Evolutionary conservation across 2,888 invertebrate genomes (phyloP), one percentile per base, ranked within the genome.

Genomic region (Mycalesis mineus): DNA sequence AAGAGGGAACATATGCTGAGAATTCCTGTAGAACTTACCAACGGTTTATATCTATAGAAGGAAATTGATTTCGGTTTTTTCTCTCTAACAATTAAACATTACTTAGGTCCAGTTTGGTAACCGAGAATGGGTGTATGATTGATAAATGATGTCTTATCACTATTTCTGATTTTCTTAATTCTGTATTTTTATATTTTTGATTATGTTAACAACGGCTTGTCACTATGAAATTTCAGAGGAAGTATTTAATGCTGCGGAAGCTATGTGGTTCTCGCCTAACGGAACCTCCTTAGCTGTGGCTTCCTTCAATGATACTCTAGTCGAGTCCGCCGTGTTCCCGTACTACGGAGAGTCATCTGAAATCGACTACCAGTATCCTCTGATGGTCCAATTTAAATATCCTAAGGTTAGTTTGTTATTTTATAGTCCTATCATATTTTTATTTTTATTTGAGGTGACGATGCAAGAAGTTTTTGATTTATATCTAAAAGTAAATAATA

Each of bases 201-300:
- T 22, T 22, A 22, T 39, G n/a, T n/a, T 17, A 17, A 40, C 13
- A 47, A n/a, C n/a, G n/a, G n/a, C n/a, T n/a, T n/a, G 11, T 31
- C 3, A 52, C 51, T 29, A 41, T 44, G 17, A 57, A 57, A 58
- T 88, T 85, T 15, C 88, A 95, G 96, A 96, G 92, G 96, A 96
- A 81, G 93, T 96, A 9, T 84, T 96, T 52, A 91, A 91, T 52
- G 89, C 92, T 7, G 92, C 92, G 49, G 91, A 92, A 65, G 96
- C 96, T 0, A 70, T 95, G 65, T 97, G 96, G 96, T 94, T 95
- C 88, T 95, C 96, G 0, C 91, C 93, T 0, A 90, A 92, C 66
- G 94, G 94, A 9, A 86, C 83, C 3, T 91, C 92, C 61, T 74
- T 97, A 37, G 94, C 94, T 0, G 94, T 93, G 50, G 94, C 93